phyloP scores from a whole-genome alignment of 2,888 invertebrate genomes.

The Abrostola tripartita region DNA sequence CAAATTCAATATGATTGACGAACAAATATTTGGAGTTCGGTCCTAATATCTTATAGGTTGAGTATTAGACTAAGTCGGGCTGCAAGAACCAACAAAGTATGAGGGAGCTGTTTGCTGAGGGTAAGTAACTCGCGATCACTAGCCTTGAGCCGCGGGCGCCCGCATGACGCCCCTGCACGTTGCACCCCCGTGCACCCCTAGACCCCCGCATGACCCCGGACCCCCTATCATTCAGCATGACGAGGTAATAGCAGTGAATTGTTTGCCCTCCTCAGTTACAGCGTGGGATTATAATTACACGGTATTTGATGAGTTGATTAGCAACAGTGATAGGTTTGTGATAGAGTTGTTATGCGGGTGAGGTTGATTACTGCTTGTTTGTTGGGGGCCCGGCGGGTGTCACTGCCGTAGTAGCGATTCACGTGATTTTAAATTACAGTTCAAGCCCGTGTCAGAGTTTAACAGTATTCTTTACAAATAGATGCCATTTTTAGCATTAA shows the following conservation, averaged over 20 bases:
- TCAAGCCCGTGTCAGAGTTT: too few species aligned
- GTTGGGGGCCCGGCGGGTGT: too few species aligned
- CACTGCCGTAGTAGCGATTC: too few species aligned
- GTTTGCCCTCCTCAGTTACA: not conserved
- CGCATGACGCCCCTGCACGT: constrained; percentile 4
- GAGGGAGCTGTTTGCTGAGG: constrained; percentile 3
- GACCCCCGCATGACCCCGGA: not conserved
- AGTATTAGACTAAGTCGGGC: not conserved
- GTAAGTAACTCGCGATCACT: not conserved
- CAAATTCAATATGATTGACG: too few species aligned
- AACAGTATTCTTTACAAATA: too few species aligned
- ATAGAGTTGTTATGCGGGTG: too few species aligned
- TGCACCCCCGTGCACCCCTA: not conserved
- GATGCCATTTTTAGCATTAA: too few species aligned
- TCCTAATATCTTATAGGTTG: too few species aligned
- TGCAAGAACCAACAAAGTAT: constrained; percentile 2
- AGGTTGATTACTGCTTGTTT: too few species aligned
- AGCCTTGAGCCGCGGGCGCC: not conserved
- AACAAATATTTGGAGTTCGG: too few species aligned
- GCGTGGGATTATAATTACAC: not conserved
- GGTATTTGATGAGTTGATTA: not conserved
- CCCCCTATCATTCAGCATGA: constrained; percentile 1
- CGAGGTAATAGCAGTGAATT: not conserved
- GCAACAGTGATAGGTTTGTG: too few species aligned
- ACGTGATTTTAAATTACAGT: too few species aligned